Base-by-base conservation (phyloP, 1,140 invertebrate genomes). In the Diplogasteroides magnus region DNA sequence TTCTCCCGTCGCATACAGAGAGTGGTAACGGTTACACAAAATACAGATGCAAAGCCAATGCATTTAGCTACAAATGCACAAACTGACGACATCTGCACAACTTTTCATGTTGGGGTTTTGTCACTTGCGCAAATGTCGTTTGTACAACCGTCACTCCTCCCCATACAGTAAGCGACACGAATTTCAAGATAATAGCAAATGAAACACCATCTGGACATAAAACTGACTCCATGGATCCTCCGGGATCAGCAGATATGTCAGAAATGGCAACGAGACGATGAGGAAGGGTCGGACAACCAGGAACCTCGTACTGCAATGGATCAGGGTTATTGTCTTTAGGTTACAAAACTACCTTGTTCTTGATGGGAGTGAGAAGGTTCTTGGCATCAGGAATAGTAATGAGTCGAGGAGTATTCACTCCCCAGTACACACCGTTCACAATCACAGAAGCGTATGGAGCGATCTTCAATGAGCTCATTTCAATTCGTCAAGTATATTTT, bases 361-460 rank as follows among this genome's bases (percentile, higher is more conserved):
- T 70, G 2, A 70, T 79, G 1, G 81, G 79, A 15, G 81, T 82
- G 0, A 98, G 84, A 1, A 99, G 86, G 76, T 90, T 89, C 84
- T 99, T 99, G 0, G 96, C 96, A 84, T 98, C 96, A 0, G 96
- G 95, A 74, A 98, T 95, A 0, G 95, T 97, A 28, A 98, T 85
- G 1, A 99, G 83, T 78, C 96, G 93, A 0, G 97, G 96, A 61
- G 93, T 93, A 79, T 92, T 92, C 0, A 94, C 90, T 0, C 93
- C 94, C 94, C 94, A 99, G 84, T 98, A 99, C 74, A 99, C 98
- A 6, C 97, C 93, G 82, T 99, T 98, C 1, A 98, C 88, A 62
- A 99, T 91, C 0, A 96, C 91, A 0, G 93, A 95, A 0, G 95
- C 94, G 83, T 95, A 97, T 0, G 96, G 94, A 0, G 96, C 97